Evolutionary conservation across 2,797 vertebrate species (phyloP), one percentile per base, ranked within the genome.

Genomic region (Huso huso): DNA sequence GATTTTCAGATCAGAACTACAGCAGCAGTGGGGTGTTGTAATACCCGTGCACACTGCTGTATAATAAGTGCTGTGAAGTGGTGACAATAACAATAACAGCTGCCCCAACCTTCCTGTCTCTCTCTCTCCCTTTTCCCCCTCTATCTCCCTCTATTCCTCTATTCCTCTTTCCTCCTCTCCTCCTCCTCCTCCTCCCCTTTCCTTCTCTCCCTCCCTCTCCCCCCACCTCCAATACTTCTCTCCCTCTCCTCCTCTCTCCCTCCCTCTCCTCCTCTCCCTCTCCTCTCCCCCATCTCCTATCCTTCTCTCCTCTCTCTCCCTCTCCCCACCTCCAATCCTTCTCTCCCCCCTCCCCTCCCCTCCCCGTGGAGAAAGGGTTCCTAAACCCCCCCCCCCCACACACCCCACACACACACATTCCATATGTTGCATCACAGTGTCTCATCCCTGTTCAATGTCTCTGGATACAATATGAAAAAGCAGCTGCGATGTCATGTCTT

Each of bases 331-430:
- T n/a, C n/a, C n/a, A n/a, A n/a, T 18, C 15, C 15, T 18, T 18
- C 15, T 18, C 15, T 18, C 15, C 15, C 1, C 72, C 70, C 75
- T 65, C 51, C 37, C 9, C 65, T 64, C 68, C 53, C n/a, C n/a
- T n/a, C n/a, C 64, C 62, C 48, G 61, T 50, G 64, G 62, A 71
- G 51, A 8, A 51, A 50, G 18, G 59, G 49, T 50, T 61, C 18
- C 15, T 15, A 13, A 66, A 59, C 6, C 10, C 59, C 62, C 48
- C 68, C 49, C 13, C 15, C 15, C 49, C 13, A 18, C 51, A 18
- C 60, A 12, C 62, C 57, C 13, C 37, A n/a, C 6, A 7, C 9
- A 51, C 58, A 61, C 64, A 6, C 7, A 48, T 62, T 66, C 12
- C 68, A 62, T n/a, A 62, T 51, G 1, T 60, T 51, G 51, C 51